phyloP scores from a whole-genome alignment of 2,113 vertebrate genomes.

The Tautogolabrus adspersus region DNA sequence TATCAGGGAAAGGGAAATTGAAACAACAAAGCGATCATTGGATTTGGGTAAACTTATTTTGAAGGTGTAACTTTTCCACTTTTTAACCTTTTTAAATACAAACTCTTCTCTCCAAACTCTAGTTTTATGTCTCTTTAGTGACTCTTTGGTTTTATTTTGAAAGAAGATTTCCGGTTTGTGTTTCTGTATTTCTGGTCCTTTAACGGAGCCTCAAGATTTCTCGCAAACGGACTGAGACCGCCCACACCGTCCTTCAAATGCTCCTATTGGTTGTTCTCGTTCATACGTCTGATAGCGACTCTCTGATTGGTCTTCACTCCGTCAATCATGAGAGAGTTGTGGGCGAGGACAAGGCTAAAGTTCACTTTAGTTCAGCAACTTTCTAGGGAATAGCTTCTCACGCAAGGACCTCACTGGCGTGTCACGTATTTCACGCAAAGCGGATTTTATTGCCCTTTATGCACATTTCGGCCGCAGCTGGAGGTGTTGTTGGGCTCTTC shows the following conservation, averaged over 20 bases:
- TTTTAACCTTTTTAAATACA: too few relatives aligned
- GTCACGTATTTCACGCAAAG: neutral
- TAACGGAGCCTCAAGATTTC: neutral
- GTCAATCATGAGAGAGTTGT: neutral
- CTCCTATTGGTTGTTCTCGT: constrained; percentile 19
- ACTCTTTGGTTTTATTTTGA: constrained; percentile 32
- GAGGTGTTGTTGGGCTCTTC: too few relatives aligned
- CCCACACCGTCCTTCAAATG: neutral
- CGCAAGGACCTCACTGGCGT: constrained; percentile 6
- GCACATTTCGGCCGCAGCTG: neutral
- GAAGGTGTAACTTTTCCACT: too few relatives aligned
- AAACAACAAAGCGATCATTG: too few relatives aligned
- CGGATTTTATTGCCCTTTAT: neutral
- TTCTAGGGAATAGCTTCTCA: constrained; percentile 54
- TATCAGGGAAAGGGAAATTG: too few relatives aligned
- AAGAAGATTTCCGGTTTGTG: fast-evolving
- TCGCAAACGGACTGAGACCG: neutral
- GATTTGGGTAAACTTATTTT: too few relatives aligned
- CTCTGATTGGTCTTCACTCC: constrained; percentile 17
- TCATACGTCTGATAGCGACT: fast-evolving
- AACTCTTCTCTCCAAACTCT: too few relatives aligned
- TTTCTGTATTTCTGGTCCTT: fast-evolving
- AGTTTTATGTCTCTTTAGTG: too few relatives aligned
- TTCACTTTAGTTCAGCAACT: constrained; percentile 41
- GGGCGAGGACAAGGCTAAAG: constrained; percentile 43